Base-by-base conservation (phyloP, 37 sponge, comb jelly and placozoan genomes). In the Trichoplax adhaerens region DNA sequence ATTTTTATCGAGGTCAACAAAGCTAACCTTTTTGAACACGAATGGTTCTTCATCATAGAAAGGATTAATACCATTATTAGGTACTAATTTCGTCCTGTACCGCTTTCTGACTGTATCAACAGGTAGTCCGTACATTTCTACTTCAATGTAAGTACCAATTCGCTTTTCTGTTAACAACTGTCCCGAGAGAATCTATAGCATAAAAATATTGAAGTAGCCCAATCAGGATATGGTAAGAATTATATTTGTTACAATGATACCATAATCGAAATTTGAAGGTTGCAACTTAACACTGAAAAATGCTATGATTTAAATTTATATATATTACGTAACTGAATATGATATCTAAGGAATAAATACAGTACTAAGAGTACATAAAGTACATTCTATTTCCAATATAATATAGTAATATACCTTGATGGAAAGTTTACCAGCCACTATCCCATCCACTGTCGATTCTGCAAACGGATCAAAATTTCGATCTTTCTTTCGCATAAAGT, bases 121-220 rank as follows among this genome's bases (percentile, higher is more conserved):
- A 1, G 90, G 85, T 8, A 94, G 78, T 1, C 95, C 95, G 69
- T 80, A 94, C 83, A 87, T 76, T 72, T 94, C 90, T 1, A 72
- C 71, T 50, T 90, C 88, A 47, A 90, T 88, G 46, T 62, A 58
- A 56, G 83, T 79, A 50, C 77, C 80, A 46, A 79, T 72, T 57
- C 62, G 75, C 66, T 76, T 77, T 0, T 82, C 79, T 3, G 83
- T 80, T 50, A 94, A 77, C 53, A 94, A 86, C 54, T 75, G 84
- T 12, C 86, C 96, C 4, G 91, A 78, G 8, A 88, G 81, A 8
- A 90, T 64, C 62, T 12, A 10, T 29, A 29, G 29, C 29, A 29
- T 29, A 29, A 29, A 29, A 29, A 29, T 29, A 29, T 29, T 29
- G 29, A 29, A 29, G 29, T 29, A 29, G 29, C 29, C 29, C 29